Evolutionary conservation across 2,113 vertebrate genomes (phyloP), one percentile per base, ranked within the genome.

Genomic region (Pachypanchax playfairii): DNA sequence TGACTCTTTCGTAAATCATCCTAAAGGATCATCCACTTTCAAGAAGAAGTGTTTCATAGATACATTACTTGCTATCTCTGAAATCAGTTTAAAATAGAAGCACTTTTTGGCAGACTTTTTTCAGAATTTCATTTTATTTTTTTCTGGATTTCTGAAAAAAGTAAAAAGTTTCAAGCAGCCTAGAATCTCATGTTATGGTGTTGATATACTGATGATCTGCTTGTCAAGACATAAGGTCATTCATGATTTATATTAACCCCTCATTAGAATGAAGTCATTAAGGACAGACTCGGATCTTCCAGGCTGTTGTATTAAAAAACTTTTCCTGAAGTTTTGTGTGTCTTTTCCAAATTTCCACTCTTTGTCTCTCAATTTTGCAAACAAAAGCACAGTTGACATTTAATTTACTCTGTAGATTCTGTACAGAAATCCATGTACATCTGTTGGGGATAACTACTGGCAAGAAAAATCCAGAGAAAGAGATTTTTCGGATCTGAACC

Each of bases 371-470:
- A 42, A n/a, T 51, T 51, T 42, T 35, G 42, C 51, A 36, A 54
- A 17, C 55, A 51, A 51, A 51, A 21, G 12, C 41, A 28, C 18
- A 52, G 15, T 29, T 59, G 55, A 59, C 29, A 52, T 52, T 41
- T 22, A 46, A 47, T 38, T 57, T 8, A 31, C 29, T 47, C 41
- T 35, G 41, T 18, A 65, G 62, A 65, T 59, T 59, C 55, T 44
- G 48, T 25, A 26, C 39, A 59, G 25, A 59, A 29, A 59, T 69
- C 54, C 47, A 52, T n/a, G 39, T 52, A 22, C 31, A 42, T 39
- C 36, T 48, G 22, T 25, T 24, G 44, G 24, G 22, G 44, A 48
- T 41, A n/a, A 39, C 33, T 31, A 11, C 25, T 57, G 53, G 33
- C 43, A 49, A 51, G 39, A 36, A 12, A 25, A 50, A 68, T 31